These are phyloP conservation scores for Archaeoteleia sp. DNA, from an alignment of 2,888 invertebrate genomes.

Conservation along the genomic window DNA sequence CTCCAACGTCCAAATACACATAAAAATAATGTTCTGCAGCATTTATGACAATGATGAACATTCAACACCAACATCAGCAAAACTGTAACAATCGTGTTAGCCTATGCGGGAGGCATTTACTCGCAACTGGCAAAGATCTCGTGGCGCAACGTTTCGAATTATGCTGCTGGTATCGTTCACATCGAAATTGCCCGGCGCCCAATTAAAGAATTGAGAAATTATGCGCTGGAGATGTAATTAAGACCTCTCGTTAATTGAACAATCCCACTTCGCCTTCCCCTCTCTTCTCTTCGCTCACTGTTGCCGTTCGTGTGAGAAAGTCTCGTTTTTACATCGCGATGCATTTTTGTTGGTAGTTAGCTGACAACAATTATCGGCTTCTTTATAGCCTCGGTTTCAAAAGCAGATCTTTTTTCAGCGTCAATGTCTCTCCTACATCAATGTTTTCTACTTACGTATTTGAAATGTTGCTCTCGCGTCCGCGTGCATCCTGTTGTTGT, in stretches of 20 bases:
- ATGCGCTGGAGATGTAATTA: slow-evolving; percentile 58
- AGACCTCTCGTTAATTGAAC: slow-evolving; percentile 56
- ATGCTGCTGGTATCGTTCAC: slow-evolving; percentile 53
- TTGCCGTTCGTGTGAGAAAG: slow-evolving; percentile 44
- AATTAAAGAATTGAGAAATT: slow-evolving; percentile 60
- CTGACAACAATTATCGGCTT: slow-evolving; percentile 37
- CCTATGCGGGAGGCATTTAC: slow-evolving; percentile 36
- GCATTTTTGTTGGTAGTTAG: slow-evolving; percentile 31
- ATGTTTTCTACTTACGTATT: slow-evolving; percentile 62
- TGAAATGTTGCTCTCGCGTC: slow-evolving; percentile 62
- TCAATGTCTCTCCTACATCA: neutral
- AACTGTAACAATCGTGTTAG: slow-evolving; percentile 19
- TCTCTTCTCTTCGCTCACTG: slow-evolving; percentile 10
- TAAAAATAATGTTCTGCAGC: no score
- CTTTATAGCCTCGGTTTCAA: slow-evolving; percentile 16
- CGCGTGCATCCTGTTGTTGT: slow-evolving; percentile 66
- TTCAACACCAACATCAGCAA: slow-evolving; percentile 3
- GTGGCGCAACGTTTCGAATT: slow-evolving; percentile 39
- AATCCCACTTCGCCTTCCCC: slow-evolving; percentile 42
- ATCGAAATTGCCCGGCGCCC: slow-evolving; percentile 56
- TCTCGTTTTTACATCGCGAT: slow-evolving; percentile 42
- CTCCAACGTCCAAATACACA: no score
- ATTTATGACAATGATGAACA: no score
- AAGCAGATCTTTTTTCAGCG: neutral
- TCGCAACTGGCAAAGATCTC: slow-evolving; percentile 33